Evolutionary conservation across 1,140 invertebrate genomes (phyloP).

Genomic region (Ylistrum balloti): DNA sequence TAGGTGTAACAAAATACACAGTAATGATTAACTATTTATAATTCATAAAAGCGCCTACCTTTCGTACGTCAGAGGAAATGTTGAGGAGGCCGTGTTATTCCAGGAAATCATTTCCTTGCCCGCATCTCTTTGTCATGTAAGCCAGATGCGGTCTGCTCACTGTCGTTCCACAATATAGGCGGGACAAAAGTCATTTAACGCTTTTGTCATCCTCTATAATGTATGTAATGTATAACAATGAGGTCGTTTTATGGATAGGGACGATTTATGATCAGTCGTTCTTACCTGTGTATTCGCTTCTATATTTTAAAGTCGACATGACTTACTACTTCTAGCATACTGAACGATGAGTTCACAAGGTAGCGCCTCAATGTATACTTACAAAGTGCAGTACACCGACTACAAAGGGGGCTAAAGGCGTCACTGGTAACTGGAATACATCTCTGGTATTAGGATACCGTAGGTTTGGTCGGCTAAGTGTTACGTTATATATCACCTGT

Average conservation of each 20-base stretch:
- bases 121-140: not conserved
- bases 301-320: not conserved
- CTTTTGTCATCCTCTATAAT: not conserved
- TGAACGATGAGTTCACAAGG: not conserved
- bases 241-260: not conserved
- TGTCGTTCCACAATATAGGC: not conserved
- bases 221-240: not conserved
- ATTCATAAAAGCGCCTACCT: not conserved
- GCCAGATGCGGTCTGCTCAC: not conserved
- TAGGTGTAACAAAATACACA: not conserved
- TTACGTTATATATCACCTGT: too few relatives aligned
- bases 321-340: not conserved
- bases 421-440: too few relatives aligned
- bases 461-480: too few relatives aligned
- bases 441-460: too few relatives aligned
- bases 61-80: constrained; percentile 11
- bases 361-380: not conserved
- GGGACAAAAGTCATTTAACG: not conserved
- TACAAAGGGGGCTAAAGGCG: too few relatives aligned
- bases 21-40: not conserved
- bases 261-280: not conserved
- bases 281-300: not conserved
- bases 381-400: not conserved
- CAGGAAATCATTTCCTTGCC: not conserved
- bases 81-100: not conserved